Base-by-base conservation (phyloP, 2,113 vertebrate genomes). In the Pardalotus punctatus region DNA sequence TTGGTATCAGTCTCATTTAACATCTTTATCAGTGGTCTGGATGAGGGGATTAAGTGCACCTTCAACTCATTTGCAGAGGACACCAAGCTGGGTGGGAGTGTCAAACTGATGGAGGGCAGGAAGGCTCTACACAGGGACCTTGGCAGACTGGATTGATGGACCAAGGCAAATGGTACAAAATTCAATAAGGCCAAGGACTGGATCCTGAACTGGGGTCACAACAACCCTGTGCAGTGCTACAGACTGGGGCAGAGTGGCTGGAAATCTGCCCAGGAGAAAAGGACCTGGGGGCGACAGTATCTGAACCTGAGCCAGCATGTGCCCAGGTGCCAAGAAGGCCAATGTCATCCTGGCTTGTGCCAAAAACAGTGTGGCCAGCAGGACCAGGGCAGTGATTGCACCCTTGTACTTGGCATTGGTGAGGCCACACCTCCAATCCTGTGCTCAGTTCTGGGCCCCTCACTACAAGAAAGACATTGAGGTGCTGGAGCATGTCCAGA, bases 1-100 rank as follows among this genome's bases (percentile, higher is more conserved):
- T 9, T 31, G 29, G 20, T 33, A 53, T 38, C 54, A 61, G 54
- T n/a, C 24, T 70, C 47, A 11, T 69, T 69, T 42, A 40, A 35
- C 5, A 31, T 11, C 45, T 60, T 51, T 45, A n/a, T 43, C 35
- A 53, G 47, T 29, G 29, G 40, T 13, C 48, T 47, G 25, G n/a
- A 76, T 29, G 11, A 47, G 23, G 24, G 17, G 14, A 61, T 27
- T 0, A 0, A 61, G 29, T 16, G 14, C n/a, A 76, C 21, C 22
- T 53, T 40, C n/a, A 89, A 11, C 25, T 47, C 69, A 17, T 47
- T 47, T 61, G 33, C n/a, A 69, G 40, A 47, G 27, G 10, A 61
- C 47, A 82, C 16, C 38, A n/a, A 35, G 24, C 0, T 67, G 78
- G 24, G 54, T 0, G 0, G 10, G 29, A 67, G 20, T 61, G 17